phyloP scores from a whole-genome alignment of 2,888 invertebrate species.

The Apamea epomidion region DNA sequence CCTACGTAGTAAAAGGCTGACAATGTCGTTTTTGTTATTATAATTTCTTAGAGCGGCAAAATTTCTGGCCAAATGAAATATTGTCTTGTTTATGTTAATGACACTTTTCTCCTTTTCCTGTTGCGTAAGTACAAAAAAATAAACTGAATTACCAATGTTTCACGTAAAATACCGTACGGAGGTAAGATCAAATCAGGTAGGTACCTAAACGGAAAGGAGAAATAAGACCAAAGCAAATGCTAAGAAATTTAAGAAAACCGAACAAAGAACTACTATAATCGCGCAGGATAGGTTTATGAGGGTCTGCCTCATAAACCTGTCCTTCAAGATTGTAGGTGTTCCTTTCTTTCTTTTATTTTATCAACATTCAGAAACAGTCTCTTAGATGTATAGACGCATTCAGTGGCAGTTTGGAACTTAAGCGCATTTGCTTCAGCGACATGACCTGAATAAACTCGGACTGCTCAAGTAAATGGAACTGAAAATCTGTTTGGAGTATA shows the following conservation, averaged over 20 bases:
- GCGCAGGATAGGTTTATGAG: conserved; percentile 8
- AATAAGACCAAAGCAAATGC: no score
- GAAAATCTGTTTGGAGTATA: conserved; percentile 14
- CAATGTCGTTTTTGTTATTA: no score
- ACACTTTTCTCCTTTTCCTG: not conserved
- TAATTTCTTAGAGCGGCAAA: not conserved
- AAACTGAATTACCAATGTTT: not conserved
- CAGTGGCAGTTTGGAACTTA: not conserved
- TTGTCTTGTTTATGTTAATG: not conserved
- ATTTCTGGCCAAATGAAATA: no score
- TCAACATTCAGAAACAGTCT: not conserved
- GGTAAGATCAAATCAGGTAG: not conserved
- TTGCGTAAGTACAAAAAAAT: no score
- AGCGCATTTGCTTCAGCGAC: conserved; percentile 1
- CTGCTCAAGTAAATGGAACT: conserved; percentile 28
- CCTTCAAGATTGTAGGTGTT: not conserved
- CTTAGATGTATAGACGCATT: not conserved
- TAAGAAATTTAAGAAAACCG: not conserved
- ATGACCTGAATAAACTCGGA: conserved; percentile 25
- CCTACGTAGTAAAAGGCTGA: no score
- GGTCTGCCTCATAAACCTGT: not conserved
- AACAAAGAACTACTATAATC: no score
- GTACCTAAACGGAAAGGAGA: not conserved
- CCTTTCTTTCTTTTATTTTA: not conserved
- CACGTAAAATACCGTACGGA: not conserved